Evolutionary conservation across 2,888 invertebrate species (phyloP).

Genomic region (Athripsodes cinereus): DNA sequence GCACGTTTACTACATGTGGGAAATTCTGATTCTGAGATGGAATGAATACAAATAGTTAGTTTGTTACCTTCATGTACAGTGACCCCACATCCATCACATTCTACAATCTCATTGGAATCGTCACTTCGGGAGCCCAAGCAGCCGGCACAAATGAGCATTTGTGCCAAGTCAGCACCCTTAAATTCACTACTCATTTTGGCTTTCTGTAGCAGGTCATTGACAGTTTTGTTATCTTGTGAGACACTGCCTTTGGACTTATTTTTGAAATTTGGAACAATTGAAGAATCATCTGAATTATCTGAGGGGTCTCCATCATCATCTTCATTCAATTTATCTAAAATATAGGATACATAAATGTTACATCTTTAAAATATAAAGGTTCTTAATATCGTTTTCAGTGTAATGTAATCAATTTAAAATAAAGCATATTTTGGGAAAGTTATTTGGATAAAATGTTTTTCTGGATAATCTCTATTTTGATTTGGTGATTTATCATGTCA

Average conservation of each 20-base stretch:
- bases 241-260: constrained; percentile 29
- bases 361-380: too few relatives aligned
- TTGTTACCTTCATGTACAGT: constrained; percentile 86
- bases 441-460: too few relatives aligned
- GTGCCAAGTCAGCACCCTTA: constrained; percentile 51
- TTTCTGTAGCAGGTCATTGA: constrained; percentile 41
- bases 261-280: not conserved
- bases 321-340: constrained; percentile 18
- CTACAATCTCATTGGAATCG: constrained; percentile 92
- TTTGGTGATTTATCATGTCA: too few relatives aligned
- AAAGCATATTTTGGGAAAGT: not conserved
- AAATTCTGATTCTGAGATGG: too few relatives aligned
- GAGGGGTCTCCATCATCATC: constrained; percentile 30
- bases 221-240: constrained; percentile 39
- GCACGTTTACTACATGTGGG: too few relatives aligned
- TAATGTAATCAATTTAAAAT: not conserved
- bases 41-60: too few relatives aligned
- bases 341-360: too few relatives aligned
- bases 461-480: too few relatives aligned
- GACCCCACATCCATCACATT: constrained; percentile 94
- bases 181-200: constrained; percentile 41
- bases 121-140: constrained; percentile 91
- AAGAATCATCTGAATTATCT: constrained; percentile 29
- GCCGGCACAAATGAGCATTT: constrained; percentile 83
- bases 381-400: too few relatives aligned